Evolutionary conservation across 1,140 invertebrate genomes (phyloP), one percentile per base, ranked within the genome.

Genomic region (Prorops nasuta): DNA sequence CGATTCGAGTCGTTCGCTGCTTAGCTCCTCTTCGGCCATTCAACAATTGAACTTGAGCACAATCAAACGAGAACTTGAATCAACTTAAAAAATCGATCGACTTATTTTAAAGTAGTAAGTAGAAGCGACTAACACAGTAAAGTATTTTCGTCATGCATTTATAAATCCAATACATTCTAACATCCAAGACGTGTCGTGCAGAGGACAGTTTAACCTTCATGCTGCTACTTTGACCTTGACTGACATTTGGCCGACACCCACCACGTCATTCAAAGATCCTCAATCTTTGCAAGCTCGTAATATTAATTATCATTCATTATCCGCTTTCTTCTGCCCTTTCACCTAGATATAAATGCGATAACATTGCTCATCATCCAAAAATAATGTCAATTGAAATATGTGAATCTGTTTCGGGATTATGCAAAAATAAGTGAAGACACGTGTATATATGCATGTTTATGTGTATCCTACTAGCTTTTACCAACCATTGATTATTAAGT

Each of bases 141-240:
- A 18, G n/a, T 17, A 20, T 28, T 49, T 3, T 40, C 38, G 32
- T 9, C 24, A 19, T 38, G 19, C n/a, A 31, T 16, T 14, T 17
- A 15, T 41, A 12, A 17, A n/a, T 31, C 22, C 24, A 40, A 6
- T 10, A 4, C 24, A 28, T 6, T 28, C 10, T 4, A 28, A 28
- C 24, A 10, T 28, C 10, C 24, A 28, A 28, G 4, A 28, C 10
- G 4, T 10, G 24, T 42, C 17, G 10, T n/a, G 10, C 22, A 28
- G 10, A 22, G 2, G 22, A 15, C 4, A 24, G 19, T 28, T 15
- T 42, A 8, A 12, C 15, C 21, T 22, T 3, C 18, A 42, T 6
- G 8, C 15, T 21, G 15, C 1, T 49, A 52, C 31, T 63, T 58
- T 8, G 62, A 67, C 65, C 65, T 67, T 67, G 64, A 64, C 53